Conservation (phyloP, 2,888 invertebrate genomes). For the Aspidiotus destructor region DNA sequence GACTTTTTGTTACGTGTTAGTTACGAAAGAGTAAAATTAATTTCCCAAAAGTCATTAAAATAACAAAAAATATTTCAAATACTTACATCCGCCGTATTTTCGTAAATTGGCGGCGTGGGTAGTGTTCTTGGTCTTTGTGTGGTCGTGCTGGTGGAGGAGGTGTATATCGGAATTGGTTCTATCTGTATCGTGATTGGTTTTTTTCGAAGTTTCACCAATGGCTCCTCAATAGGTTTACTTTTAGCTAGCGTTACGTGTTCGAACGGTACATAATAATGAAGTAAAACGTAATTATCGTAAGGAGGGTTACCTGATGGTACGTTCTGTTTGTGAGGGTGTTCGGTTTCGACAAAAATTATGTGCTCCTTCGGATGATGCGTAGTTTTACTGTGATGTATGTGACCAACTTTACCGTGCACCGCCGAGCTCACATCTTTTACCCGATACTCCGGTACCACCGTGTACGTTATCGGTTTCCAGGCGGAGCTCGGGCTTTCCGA, state of each 20-base stretch:
- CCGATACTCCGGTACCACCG: not conserved
- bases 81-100: too few relatives aligned
- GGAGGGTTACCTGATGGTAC: not conserved
- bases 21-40: too few relatives aligned
- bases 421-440: not conserved
- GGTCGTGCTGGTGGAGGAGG: not conserved
- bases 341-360: not conserved
- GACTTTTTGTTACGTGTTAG: too few relatives aligned
- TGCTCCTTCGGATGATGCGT: not conserved
- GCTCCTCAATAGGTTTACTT: conserved; percentile 31
- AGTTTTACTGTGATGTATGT: not conserved
- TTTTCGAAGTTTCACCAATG: conserved; percentile 14
- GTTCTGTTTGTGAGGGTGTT: conserved; percentile 2
- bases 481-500: conserved; percentile 1
- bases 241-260: conserved; percentile 9
- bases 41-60: too few relatives aligned
- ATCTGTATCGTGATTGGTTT: conserved; percentile 15
- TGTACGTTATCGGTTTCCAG: conserved; percentile 18
- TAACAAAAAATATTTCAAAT: too few relatives aligned
- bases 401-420: conserved; percentile 2
- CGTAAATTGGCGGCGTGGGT: too few relatives aligned
- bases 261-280: conserved; percentile 21
- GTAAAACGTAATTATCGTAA: conserved; percentile 11
- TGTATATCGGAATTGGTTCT: conserved; percentile 21
- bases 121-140: not conserved